Conservation (phyloP, 2,113 vertebrate genomes). For the Accipiter cooperii region DNA sequence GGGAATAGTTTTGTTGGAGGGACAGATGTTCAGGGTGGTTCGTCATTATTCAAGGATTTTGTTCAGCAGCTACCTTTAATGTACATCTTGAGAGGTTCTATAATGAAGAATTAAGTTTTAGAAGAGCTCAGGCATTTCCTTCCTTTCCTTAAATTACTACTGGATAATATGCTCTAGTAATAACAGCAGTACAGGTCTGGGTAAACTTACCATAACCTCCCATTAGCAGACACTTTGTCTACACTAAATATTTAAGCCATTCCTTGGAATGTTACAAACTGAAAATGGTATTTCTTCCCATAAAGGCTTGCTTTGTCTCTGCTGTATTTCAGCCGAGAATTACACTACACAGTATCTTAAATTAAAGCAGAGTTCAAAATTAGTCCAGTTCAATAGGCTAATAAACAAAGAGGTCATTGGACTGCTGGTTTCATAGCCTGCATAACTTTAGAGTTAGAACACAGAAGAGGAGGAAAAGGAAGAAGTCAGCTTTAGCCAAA, state of each 20-base stretch:
- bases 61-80: not conserved
- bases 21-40: not conserved
- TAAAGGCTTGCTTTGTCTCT: not conserved
- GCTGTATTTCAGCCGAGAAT: not conserved
- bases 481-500: not conserved
- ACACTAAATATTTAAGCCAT: not conserved
- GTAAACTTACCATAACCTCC: not conserved
- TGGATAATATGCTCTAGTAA: not conserved
- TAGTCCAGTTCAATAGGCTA: not conserved
- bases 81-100: not conserved
- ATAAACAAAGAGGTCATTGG: not conserved
- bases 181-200: not conserved
- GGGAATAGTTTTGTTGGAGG: not conserved
- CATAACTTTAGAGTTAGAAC: not conserved
- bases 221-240: not conserved
- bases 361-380: slow-evolving; percentile 12
- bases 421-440: not conserved
- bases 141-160: not conserved
- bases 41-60: not conserved
- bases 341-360: not conserved
- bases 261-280: not conserved
- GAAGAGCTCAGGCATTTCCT: not conserved
- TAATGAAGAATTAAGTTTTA: not conserved
- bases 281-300: not conserved
- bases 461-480: not conserved